Base-by-base conservation (phyloP, 2,888 invertebrate species). In the Palloptera scutellata region DNA sequence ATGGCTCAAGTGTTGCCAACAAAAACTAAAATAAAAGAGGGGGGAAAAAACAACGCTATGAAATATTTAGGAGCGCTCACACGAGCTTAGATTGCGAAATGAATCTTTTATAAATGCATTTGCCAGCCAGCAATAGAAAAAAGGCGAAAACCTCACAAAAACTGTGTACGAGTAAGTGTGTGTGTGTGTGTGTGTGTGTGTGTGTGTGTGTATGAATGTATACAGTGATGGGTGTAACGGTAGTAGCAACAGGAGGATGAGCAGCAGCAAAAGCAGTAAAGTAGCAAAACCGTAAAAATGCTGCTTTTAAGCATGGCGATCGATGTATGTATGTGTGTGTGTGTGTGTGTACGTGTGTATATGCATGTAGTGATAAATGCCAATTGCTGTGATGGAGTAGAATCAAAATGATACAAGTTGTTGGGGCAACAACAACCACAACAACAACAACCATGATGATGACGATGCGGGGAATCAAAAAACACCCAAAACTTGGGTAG, bases 41-140 rank as follows among this genome's bases (percentile, higher is more conserved):
- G 15, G 30, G 17, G 42, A 15, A 59, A 59, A 60, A 45, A 60
- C 40, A 45, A 40, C 45, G 17, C 17, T 57, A 78, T 75, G 72
- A 83, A 85, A 84, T 81, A 85, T 85, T 82, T 80, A 85, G 75
- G 76, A 78, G 77, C 79, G 80, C 83, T 84, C 83, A 84, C 85
- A 84, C 84, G 84, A 83, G 84, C 81, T 84, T 84, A 85, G 84
- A 85, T 85, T 85, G 83, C 81, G 78, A 82, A 82, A 83, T 85
- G 81, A 84, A 85, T 85, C 81, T 84, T 85, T 85, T 55, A 73
- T 72, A 65, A 70, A 67, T 61, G 60, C 48, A 55, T 60, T 61
- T 30, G 59, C 59, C 15, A 52, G 43, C 60, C 59, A 65, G 53
- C 53, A 53, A 53, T 17, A 53, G 15, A 12, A 11, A 61, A 42